Evolutionary conservation across 2,113 vertebrate species (phyloP).

Genomic region (Microcebus murinus): DNA sequence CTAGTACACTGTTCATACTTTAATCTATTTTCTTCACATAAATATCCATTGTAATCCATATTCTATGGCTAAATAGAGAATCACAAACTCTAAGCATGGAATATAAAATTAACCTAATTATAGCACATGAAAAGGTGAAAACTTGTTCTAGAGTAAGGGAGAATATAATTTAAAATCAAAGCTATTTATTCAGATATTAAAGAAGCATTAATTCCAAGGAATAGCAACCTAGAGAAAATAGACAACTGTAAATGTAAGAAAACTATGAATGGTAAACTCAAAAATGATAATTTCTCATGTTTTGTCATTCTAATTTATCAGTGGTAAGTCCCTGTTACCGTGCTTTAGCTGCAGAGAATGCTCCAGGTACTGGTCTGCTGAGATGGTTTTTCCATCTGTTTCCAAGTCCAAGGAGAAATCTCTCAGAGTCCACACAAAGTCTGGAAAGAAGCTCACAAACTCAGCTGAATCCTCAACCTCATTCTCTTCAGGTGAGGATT

Average conservation of each 20-base stretch:
- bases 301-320: not conserved
- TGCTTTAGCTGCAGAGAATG: conserved; percentile 65
- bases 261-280: not conserved
- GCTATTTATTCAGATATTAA: not conserved
- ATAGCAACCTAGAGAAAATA: not conserved
- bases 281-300: not conserved
- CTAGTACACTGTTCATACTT: not conserved
- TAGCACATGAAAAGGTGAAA: not conserved
- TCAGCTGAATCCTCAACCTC: conserved; percentile 51
- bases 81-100: not conserved
- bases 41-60: not conserved
- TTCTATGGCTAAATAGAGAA: not conserved
- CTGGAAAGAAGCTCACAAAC: conserved; percentile 80
- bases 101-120: not conserved
- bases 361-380: conserved; percentile 80
- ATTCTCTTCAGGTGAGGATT: not conserved
- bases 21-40: not conserved
- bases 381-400: conserved; percentile 37
- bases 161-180: not conserved
- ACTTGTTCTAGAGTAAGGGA: not conserved
- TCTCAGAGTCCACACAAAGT: conserved; percentile 81
- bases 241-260: not conserved
- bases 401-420: conserved; percentile 80
- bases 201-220: not conserved
- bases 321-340: conserved; percentile 56